These are phyloP conservation scores for Halichondria panicea DNA, from an alignment of 37 sponge, comb jelly and placozoan species.

Conservation along the genomic window DNA sequence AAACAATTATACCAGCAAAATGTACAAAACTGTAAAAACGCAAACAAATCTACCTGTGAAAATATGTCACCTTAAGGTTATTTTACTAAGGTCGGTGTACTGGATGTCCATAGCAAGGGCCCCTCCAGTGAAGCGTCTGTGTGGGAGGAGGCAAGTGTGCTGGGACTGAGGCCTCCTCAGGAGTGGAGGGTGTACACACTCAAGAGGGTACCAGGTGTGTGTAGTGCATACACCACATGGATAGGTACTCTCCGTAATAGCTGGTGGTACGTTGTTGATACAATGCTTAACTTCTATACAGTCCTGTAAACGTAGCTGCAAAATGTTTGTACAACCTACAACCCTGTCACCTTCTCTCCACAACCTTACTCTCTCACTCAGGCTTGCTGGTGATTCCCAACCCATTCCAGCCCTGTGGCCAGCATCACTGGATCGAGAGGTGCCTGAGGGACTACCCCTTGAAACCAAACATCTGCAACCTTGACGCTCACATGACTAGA, in stretches of 20 bases:
- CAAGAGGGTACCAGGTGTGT: slow-evolving; percentile 27
- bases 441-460: slow-evolving; percentile 78
- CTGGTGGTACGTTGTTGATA: not conserved
- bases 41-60: too few relatives aligned
- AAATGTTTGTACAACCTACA: not conserved
- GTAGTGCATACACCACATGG: slow-evolving; percentile 1
- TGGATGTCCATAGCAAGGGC: too few relatives aligned
- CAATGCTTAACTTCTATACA: not conserved
- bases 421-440: slow-evolving; percentile 73
- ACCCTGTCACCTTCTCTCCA: not conserved
- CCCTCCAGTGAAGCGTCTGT: too few relatives aligned
- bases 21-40: too few relatives aligned
- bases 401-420: slow-evolving; percentile 73
- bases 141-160: not conserved
- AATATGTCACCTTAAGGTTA: too few relatives aligned
- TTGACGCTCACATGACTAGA: slow-evolving; percentile 77
- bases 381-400: slow-evolving; percentile 78
- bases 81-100: too few relatives aligned
- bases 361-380: not conserved
- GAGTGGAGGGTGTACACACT: slow-evolving; percentile 64
- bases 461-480: slow-evolving; percentile 81
- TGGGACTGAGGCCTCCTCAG: slow-evolving; percentile 45
- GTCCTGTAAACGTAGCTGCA: not conserved
- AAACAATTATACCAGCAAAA: too few relatives aligned
- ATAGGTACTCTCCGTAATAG: not conserved